phyloP scores from a whole-genome alignment of 1,140 invertebrate genomes.

The Trichonephila inaurata region DNA sequence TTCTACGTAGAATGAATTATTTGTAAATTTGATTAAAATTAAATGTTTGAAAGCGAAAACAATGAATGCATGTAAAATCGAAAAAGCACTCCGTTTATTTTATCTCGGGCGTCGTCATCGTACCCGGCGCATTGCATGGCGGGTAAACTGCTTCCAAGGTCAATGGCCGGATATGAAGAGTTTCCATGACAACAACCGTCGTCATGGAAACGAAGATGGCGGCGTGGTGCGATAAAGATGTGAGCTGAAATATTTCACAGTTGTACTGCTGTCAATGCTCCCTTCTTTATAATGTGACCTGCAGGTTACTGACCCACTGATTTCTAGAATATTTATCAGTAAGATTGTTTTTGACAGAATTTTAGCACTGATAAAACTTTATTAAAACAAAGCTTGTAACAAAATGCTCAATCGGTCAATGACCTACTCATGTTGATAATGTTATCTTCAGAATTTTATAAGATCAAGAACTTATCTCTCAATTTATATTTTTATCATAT shows the following conservation, averaged over 20 bases:
- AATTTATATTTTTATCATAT: not conserved
- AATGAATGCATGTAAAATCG: not conserved
- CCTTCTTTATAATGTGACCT: constrained; percentile 61
- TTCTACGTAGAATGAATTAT: no score
- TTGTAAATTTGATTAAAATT: not conserved
- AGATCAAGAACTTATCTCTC: not conserved
- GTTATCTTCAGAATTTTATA: not conserved
- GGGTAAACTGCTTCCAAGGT: constrained; percentile 71
- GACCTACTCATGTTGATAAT: constrained; percentile 22
- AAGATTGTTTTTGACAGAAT: not conserved
- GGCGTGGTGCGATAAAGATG: constrained; percentile 56
- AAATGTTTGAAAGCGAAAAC: not conserved
- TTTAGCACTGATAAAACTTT: not conserved
- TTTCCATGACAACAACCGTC: constrained; percentile 69
- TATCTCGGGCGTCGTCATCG: constrained; percentile 62
- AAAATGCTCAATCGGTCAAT: constrained; percentile 5
- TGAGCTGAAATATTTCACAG: constrained; percentile 41
- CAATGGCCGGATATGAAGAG: constrained; percentile 70
- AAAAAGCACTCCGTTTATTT: not conserved
- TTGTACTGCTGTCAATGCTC: constrained; percentile 60
- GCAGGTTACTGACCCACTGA: constrained; percentile 72
- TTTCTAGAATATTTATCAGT: constrained; percentile 39
- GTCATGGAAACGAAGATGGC: constrained; percentile 69
- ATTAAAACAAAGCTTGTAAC: not conserved
- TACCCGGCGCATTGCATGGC: constrained; percentile 15